Base-by-base conservation (phyloP, 2,113 vertebrate species). In the Anguilla japonica region DNA sequence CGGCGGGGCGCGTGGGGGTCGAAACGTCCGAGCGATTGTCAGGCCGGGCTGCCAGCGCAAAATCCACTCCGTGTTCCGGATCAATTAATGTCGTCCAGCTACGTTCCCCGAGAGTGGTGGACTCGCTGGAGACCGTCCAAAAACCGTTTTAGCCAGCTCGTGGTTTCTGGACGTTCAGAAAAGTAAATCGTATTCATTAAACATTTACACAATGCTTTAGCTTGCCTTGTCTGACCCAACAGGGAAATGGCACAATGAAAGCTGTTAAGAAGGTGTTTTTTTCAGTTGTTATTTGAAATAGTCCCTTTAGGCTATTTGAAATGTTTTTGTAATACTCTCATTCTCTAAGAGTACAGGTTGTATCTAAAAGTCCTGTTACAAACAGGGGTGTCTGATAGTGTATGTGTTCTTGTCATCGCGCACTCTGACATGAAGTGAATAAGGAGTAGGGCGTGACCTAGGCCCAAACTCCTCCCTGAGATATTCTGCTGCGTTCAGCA, bases 201-300 rank as follows among this genome's bases (percentile, higher is more conserved):
- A 84, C 41, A 84, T 84, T 84, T 84, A 46, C 83, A 50, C 13
- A 0, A 13, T 34, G 41, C 83, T 84, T 75, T 85, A 46, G 79
- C 41, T 67, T 41, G 34, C 39, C 15, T 18, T 22, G 16, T 43
- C 20, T 26, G 40, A 20, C 40, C 16, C 50, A 85, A 79, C 29
- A 79, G 67, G 84, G 67, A 85, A 67, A 78, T 11, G 41, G 5
- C 67, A 46, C 41, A 50, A 1, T 53, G 41, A 18, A 41, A 67
- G 57, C 67, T n/a, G 57, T 67, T 63, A 29, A 84, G 67, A n/a
- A 53, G 60, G 41, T n/a, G 63, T 84, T 43, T 84, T 84, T 41
- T 78, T 46, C 22, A 78, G 40, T 53, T 43, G 43, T 78, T 79
- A 29, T 41, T 78, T 85, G 63, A 78, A 78, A 29, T 67, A 78